phyloP scores from a whole-genome alignment of 1,140 invertebrate species.

The Drosophila orena region DNA sequence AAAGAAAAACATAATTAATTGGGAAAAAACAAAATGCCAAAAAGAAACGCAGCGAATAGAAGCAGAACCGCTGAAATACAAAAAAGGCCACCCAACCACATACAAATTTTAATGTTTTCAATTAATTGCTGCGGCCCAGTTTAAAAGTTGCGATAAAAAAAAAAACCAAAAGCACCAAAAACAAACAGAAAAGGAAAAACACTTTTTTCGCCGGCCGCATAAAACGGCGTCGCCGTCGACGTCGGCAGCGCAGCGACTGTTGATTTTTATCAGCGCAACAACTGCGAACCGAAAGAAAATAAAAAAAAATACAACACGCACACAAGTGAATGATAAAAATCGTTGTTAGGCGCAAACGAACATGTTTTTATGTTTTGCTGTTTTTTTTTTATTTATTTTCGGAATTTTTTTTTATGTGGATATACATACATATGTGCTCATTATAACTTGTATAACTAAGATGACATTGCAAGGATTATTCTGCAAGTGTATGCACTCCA shows the following conservation, averaged over 20 bases:
- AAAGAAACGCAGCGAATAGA: neutral
- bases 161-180: slow-evolving; percentile 12
- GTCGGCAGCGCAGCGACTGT: slow-evolving; percentile 34
- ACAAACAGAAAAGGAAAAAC: slow-evolving; percentile 20
- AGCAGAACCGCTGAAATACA: slow-evolving; percentile 6
- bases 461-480: no score
- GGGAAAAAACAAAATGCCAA: slow-evolving; percentile 1
- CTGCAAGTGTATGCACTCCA: no score
- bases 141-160: slow-evolving; percentile 47
- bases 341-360: slow-evolving; percentile 23
- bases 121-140: slow-evolving; percentile 55
- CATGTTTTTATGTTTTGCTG: slow-evolving; percentile 17
- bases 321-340: slow-evolving; percentile 69
- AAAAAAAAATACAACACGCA: slow-evolving; percentile 12
- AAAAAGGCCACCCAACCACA: slow-evolving; percentile 24
- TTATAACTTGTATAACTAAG: no score
- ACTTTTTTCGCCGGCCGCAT: slow-evolving; percentile 25
- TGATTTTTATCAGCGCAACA: slow-evolving; percentile 65
- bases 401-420: slow-evolving; percentile 17
- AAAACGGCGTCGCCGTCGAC: slow-evolving; percentile 11
- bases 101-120: slow-evolving; percentile 63
- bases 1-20: neutral
- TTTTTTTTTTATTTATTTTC: no score
- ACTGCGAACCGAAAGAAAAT: slow-evolving; percentile 11
- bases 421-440: slow-evolving; percentile 20